A percentile compares a stretch with the other conserved stretches of the same genome.
These are phyloP conservation scores for Asobara japonica DNA, from an alignment of 1,140 invertebrate species.

Conservation along the genomic window DNA sequence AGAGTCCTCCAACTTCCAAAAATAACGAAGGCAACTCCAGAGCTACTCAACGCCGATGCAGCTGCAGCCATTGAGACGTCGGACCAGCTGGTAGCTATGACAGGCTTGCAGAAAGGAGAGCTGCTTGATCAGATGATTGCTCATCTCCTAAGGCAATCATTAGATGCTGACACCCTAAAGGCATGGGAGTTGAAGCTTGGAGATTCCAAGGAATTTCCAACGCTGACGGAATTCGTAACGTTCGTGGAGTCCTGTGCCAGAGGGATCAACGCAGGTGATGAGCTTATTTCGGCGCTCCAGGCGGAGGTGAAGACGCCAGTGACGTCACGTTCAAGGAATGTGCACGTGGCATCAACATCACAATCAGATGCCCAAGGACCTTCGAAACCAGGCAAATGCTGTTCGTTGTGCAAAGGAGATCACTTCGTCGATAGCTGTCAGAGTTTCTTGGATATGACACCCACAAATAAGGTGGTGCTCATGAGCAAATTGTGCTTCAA, in stretches of 20 bases:
- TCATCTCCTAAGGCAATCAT: neutral
- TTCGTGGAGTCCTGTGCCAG: too few relatives aligned
- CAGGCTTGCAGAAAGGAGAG: neutral
- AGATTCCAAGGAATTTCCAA: neutral
- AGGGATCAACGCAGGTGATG: too few relatives aligned
- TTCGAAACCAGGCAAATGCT: too few relatives aligned
- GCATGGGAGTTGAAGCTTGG: neutral
- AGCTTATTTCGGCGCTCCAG: too few relatives aligned
- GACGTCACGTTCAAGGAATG: too few relatives aligned
- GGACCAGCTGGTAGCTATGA: neutral
- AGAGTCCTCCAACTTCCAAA: neutral
- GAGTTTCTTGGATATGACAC: neutral
- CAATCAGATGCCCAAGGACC: too few relatives aligned
- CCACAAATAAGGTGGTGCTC: neutral
- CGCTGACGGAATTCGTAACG: too few relatives aligned
- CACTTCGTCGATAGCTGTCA: constrained; percentile 1
- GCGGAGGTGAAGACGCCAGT: too few relatives aligned
- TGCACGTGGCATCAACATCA: too few relatives aligned
- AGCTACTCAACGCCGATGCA: too few relatives aligned
- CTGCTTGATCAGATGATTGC: neutral
- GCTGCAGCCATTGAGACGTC: neutral
- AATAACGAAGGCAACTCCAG: too few relatives aligned
- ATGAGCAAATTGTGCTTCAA: neutral
- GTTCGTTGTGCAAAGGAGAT: constrained; percentile 11
- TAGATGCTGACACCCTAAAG: neutral